Conservation (phyloP, 1,140 invertebrate species). For the Polyergus mexicanus region DNA sequence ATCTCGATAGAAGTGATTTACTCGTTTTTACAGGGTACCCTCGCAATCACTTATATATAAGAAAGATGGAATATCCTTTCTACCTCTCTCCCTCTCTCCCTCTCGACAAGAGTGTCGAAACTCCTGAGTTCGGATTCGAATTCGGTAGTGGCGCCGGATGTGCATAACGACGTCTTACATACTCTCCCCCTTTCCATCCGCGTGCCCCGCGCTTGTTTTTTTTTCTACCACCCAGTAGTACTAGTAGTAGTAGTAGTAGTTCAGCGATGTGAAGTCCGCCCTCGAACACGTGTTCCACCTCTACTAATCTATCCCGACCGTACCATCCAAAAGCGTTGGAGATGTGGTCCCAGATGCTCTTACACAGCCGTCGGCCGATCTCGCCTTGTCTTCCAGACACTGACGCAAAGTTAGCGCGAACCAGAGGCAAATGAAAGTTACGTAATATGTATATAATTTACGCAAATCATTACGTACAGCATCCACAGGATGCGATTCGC, state of each 20-base stretch:
- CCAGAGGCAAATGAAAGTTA: constrained; percentile 19
- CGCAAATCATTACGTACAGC: background rate
- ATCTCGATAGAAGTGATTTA: constrained; percentile 82
- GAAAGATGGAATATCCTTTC: background rate
- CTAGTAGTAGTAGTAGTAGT: constrained; percentile 19
- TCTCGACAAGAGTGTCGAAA: constrained; percentile 50
- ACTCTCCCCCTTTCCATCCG: constrained; percentile 79
- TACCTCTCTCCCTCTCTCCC: too few relatives aligned
- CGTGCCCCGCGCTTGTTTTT: constrained; percentile 77
- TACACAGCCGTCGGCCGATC: constrained; percentile 77
- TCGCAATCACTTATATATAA: constrained; percentile 45
- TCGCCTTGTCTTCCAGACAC: constrained; percentile 70
- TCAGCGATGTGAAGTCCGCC: constrained; percentile 73
- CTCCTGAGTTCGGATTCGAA: constrained; percentile 78
- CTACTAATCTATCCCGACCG: constrained; percentile 83
- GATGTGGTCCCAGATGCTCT: constrained; percentile 84
- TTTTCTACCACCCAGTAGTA: constrained; percentile 81
- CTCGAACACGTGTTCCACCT: constrained; percentile 85
- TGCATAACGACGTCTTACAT: constrained; percentile 86
- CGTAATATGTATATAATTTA: constrained; percentile 32
- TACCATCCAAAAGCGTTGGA: constrained; percentile 72
- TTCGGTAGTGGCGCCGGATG: constrained; percentile 82
- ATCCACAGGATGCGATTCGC: background rate
- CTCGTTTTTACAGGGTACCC: constrained; percentile 80
- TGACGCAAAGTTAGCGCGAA: constrained; percentile 62